These are phyloP conservation scores for Lepidotrigona ventralis DNA, from an alignment of 1,140 invertebrate species.

Conservation along the genomic window DNA sequence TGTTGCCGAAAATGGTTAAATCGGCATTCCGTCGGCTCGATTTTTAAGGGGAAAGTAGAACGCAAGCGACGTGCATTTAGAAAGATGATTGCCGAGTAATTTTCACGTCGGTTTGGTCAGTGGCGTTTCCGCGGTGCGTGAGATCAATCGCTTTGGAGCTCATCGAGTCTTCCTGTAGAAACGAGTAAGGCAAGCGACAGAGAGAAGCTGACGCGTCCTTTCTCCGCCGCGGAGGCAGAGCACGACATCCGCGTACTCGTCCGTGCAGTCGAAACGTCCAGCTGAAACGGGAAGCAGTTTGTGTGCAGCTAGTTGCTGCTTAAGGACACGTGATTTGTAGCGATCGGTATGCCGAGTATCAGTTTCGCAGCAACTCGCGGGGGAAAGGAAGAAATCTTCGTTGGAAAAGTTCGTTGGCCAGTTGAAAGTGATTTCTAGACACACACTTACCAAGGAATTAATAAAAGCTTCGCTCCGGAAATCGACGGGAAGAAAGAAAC, in stretches of 20 bases:
- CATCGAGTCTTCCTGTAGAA: conserved; percentile 2
- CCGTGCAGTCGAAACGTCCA: conserved; percentile 35
- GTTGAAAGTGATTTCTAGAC: not conserved
- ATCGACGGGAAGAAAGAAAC: not conserved
- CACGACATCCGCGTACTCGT: conserved; percentile 31
- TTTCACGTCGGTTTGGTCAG: not conserved
- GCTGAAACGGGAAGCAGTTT: conserved; percentile 68
- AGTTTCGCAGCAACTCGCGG: not conserved
- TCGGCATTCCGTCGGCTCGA: not conserved
- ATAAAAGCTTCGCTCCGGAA: not conserved
- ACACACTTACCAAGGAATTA: not conserved
- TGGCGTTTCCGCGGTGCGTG: not conserved
- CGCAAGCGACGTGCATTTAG: no score
- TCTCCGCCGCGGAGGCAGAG: not conserved
- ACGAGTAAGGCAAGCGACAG: conserved; percentile 1
- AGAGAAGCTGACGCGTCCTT: conserved; percentile 6
- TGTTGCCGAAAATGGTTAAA: not conserved
- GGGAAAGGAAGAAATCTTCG: conserved; percentile 35
- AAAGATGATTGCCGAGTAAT: not conserved
- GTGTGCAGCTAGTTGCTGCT: conserved; percentile 53
- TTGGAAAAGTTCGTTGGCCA: not conserved
- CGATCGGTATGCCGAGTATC: conserved; percentile 46
- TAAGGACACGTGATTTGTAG: conserved; percentile 65
- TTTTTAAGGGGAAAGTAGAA: not conserved
- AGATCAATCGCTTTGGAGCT: not conserved